Evolutionary conservation across 2,113 vertebrate genomes (phyloP).

Genomic region (Gallinago undulata): DNA sequence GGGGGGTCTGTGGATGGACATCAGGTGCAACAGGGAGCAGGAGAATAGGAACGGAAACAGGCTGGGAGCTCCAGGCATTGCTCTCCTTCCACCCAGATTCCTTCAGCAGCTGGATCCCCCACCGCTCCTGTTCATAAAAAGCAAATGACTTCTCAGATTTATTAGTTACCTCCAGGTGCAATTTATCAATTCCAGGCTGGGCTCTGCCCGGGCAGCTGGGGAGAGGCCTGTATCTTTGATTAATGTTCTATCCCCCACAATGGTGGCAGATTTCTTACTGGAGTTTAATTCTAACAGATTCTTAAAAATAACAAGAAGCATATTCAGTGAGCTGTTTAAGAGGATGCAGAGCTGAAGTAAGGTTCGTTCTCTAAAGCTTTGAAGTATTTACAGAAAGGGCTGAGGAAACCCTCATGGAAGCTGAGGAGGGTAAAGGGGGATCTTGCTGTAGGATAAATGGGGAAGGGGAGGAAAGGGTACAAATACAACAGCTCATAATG

Average conservation of each 20-base stretch:
- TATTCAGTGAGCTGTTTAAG: not conserved
- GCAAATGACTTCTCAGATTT: slow-evolving; percentile 67
- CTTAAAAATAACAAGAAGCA: slow-evolving; percentile 64
- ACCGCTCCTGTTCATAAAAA: slow-evolving; percentile 52
- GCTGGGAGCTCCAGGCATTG: not conserved
- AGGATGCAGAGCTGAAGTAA: not conserved
- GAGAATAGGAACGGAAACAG: not conserved
- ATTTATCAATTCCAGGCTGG: slow-evolving; percentile 61
- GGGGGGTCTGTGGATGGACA: not conserved
- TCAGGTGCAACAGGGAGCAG: not conserved
- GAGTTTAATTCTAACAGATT: slow-evolving; percentile 58
- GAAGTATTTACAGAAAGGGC: not conserved
- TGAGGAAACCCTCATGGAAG: not conserved
- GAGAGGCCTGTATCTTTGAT: slow-evolving; percentile 42
- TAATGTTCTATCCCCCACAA: slow-evolving; percentile 33
- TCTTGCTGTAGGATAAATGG: not conserved
- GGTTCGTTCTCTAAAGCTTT: not conserved
- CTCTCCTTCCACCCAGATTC: slow-evolving; percentile 16
- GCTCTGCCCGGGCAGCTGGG: slow-evolving; percentile 23
- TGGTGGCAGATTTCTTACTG: slow-evolving; percentile 60
- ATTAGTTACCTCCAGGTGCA: slow-evolving; percentile 68
- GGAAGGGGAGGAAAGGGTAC: not conserved
- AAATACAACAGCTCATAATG: not conserved
- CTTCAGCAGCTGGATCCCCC: not conserved
- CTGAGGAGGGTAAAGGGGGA: not conserved